Evolutionary conservation across 2,797 vertebrate species (phyloP), one percentile per base, ranked within the genome.

Genomic region (Acanthopagrus latus): DNA sequence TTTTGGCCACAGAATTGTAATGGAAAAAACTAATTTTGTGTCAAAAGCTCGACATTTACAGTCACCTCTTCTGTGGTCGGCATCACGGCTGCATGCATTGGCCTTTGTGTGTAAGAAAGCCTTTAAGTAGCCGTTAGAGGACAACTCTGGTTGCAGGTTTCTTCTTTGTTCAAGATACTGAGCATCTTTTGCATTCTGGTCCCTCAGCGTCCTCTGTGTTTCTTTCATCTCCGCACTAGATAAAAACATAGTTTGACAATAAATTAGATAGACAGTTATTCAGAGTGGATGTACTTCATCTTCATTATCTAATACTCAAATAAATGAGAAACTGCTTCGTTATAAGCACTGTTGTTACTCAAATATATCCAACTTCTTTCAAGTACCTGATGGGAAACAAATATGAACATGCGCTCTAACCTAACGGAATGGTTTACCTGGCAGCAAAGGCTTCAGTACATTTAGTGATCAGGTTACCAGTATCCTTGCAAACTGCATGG

Each of bases 151-250:
- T 5, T 75, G 27, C 43, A 81, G 16, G 11, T 38, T 54, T 0
- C 13, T 18, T 10, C 1, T 72, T n/a, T 66, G 44, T 58, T 63
- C 50, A 7, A 38, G 54, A 29, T 48, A 54, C 5, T 57, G 33
- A 74, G 64, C 20, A n/a, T 74, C 29, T 16, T 74, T 62, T 29
- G 9, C 47, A 51, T 72, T 51, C 21, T 43, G 67, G 17, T 63
- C 41, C 6, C 7, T 57, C 55, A 69, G 25, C 23, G 66, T 63
- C 44, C 3, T 58, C 13, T 11, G 71, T 63, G 70, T 74, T 59
- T 84, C 71, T 13, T 56, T 38, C 29, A 29, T 66, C 38, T 55
- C 81, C 38, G n/a, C 73, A 55, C 69, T 80, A 74, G 41, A 21
- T 52, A 47, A 27, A 65, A 12, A 67, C 64, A 82, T 16, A 48